phyloP scores from a whole-genome alignment of 2,113 vertebrate species.

The Columbina picui region DNA sequence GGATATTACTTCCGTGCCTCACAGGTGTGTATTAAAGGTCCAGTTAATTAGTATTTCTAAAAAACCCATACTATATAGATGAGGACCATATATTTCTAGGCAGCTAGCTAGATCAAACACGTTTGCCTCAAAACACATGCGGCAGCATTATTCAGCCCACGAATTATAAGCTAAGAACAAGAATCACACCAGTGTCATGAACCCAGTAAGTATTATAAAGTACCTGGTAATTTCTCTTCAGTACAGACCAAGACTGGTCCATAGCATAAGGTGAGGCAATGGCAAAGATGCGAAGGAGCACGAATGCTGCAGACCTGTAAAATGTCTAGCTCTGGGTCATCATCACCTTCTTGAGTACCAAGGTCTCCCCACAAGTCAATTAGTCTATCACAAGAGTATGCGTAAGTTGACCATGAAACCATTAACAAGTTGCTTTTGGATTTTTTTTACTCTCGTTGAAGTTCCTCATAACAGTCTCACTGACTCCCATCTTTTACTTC shows the following conservation, averaged over 20 bases:
- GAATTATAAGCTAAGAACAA: background rate
- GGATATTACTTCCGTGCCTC: background rate
- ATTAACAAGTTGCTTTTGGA: background rate
- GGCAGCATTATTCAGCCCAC: background rate
- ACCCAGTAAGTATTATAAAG: background rate
- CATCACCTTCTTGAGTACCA: conserved; percentile 49
- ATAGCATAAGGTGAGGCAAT: background rate
- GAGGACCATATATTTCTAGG: background rate
- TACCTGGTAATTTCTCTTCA: conserved; percentile 36
- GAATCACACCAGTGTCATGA: background rate
- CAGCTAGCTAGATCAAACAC: background rate
- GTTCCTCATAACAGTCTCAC: conserved; percentile 34
- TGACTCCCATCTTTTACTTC: background rate
- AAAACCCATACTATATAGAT: background rate
- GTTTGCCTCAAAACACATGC: background rate
- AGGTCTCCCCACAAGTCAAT: background rate
- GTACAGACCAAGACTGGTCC: background rate
- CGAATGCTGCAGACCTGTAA: background rate
- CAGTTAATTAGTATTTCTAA: background rate
- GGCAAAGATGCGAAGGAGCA: background rate
- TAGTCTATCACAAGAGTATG: background rate
- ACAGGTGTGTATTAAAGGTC: background rate
- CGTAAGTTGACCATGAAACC: conserved; percentile 33
- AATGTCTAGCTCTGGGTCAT: background rate
- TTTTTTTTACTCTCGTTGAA: background rate